These are phyloP conservation scores for Irena cyanogastra DNA, from an alignment of 2,113 vertebrate genomes.

Conservation along the genomic window DNA sequence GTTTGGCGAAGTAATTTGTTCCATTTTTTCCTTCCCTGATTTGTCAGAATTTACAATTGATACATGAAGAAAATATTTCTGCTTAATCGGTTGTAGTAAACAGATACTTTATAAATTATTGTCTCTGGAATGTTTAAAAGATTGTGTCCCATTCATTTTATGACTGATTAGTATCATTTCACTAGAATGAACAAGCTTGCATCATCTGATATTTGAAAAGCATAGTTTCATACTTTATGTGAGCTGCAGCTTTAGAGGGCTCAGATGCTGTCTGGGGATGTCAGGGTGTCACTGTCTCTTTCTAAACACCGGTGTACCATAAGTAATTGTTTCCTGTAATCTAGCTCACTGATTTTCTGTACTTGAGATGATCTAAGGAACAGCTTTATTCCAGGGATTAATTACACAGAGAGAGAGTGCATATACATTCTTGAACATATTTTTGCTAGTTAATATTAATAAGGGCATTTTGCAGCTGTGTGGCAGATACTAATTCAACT, in stretches of 20 bases:
- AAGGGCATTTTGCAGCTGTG: not conserved
- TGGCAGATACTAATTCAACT: not conserved
- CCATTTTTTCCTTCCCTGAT: not conserved
- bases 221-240: not conserved
- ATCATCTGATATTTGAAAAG: constrained; percentile 2
- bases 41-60: not conserved
- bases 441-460: constrained; percentile 23
- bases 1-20: not conserved
- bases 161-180: constrained; percentile 13
- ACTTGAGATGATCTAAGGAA: constrained; percentile 13
- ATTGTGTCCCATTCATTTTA: not conserved
- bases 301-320: not conserved
- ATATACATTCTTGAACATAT: not conserved
- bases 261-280: not conserved
- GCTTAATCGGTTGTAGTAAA: constrained; percentile 20
- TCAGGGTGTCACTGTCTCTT: not conserved
- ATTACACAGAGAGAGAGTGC: not conserved
- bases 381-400: constrained; percentile 23
- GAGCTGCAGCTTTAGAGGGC: constrained; percentile 8
- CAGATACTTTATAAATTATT: not conserved
- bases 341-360: not conserved
- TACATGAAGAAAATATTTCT: not conserved
- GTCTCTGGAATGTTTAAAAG: not conserved
- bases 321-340: constrained; percentile 52
- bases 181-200: not conserved